Evolutionary conservation across 1,140 invertebrate genomes (phyloP).

Genomic region (Drosophila obscura): DNA sequence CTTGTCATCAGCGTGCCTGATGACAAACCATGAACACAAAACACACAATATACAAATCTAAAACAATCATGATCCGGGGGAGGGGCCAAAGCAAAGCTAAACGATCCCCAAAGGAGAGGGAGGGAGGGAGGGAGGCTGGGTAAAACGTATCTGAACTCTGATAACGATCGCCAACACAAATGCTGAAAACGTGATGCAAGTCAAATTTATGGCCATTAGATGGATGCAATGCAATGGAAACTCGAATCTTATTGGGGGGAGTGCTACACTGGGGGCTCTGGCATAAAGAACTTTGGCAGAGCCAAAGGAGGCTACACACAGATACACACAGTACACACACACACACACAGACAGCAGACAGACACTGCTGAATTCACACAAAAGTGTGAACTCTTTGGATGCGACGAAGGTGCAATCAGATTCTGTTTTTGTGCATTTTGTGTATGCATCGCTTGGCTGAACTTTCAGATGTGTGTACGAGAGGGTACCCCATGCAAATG

Average conservation of each 20-base stretch:
- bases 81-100: constrained; percentile 36
- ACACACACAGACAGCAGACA: constrained; percentile 9
- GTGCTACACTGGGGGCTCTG: constrained; percentile 9
- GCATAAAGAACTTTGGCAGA: constrained; percentile 28
- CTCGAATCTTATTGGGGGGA: constrained; percentile 35
- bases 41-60: no score
- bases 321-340: constrained; percentile 9
- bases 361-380: not conserved
- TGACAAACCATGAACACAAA: constrained; percentile 27
- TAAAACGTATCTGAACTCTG: constrained; percentile 9
- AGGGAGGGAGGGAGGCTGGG: no score
- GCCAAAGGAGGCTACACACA: constrained; percentile 21
- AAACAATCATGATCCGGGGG: constrained; percentile 7
- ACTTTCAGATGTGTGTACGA: constrained; percentile 48
- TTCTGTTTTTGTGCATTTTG: constrained; percentile 50
- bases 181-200: constrained; percentile 70
- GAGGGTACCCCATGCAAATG: constrained; percentile 38
- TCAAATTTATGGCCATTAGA: constrained; percentile 76
- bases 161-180: constrained; percentile 59
- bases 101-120: constrained; percentile 8
- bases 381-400: constrained; percentile 71
- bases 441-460: constrained; percentile 68
- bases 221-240: constrained; percentile 35
- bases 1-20: constrained; percentile 27
- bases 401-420: constrained; percentile 66